Percentiles rank a stretch among this genome's conserved stretches.
Conservation (phyloP, 2,888 invertebrate species). For the Drosophila testacea region DNA sequence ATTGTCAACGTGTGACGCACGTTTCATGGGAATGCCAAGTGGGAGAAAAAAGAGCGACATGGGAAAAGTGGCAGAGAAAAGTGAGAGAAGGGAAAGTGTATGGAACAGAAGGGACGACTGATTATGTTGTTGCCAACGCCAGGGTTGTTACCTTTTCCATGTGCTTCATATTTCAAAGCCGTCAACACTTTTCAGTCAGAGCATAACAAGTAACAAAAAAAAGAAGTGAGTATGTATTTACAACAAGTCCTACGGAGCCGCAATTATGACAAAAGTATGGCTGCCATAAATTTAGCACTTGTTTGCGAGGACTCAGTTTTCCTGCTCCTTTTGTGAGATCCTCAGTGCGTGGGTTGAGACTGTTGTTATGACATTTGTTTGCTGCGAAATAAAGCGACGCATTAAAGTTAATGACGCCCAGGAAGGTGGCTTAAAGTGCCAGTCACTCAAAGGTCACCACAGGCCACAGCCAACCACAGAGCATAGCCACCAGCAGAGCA, state of each 20-base stretch:
- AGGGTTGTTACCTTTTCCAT: conserved; percentile 68
- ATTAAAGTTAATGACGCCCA: conserved; percentile 80
- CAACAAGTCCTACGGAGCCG: conserved; percentile 70
- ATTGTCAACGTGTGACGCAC: conserved; percentile 67
- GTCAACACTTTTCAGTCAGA: conserved; percentile 72
- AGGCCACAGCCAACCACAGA: conserved; percentile 54
- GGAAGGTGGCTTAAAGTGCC: conserved; percentile 78
- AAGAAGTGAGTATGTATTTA: conserved; percentile 13
- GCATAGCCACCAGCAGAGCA: conserved; percentile 27
- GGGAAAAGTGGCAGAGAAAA: not conserved
- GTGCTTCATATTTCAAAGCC: conserved; percentile 77
- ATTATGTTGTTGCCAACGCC: conserved; percentile 56
- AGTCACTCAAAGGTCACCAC: conserved; percentile 63
- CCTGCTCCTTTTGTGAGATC: conserved; percentile 6
- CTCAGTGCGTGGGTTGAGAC: conserved; percentile 12
- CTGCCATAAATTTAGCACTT: conserved; percentile 78
- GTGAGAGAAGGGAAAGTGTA: not conserved
- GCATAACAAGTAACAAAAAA: conserved; percentile 34
- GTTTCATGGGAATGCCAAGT: not conserved
- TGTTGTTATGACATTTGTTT: conserved; percentile 79
- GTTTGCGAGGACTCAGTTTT: conserved; percentile 38
- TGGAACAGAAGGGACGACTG: conserved; percentile 19
- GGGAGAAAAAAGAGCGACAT: not conserved
- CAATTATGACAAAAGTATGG: conserved; percentile 80
- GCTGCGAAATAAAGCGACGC: conserved; percentile 78